A percentile compares a stretch with the other conserved stretches of the same genome.
Conservation (phyloP, 1,140 invertebrate species). For the Polyergus mexicanus region DNA sequence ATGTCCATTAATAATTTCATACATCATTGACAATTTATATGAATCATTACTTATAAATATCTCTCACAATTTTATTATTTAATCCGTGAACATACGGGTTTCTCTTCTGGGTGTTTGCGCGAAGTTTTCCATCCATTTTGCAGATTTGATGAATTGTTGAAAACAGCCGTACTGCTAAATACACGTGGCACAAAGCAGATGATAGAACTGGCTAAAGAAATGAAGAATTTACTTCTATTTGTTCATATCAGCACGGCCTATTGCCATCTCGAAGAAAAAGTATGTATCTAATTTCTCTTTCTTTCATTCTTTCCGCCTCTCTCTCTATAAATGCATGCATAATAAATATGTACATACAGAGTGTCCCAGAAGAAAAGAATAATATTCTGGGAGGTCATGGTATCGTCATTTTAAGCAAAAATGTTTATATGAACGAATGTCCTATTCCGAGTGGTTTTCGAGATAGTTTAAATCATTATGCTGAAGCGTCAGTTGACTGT, state of each 20-base stretch:
- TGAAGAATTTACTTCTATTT: conserved; percentile 90
- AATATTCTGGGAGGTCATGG: too few species aligned
- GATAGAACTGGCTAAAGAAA: conserved; percentile 91
- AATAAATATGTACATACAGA: too few species aligned
- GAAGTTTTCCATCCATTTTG: neutral
- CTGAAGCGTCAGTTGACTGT: too few species aligned
- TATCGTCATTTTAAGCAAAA: too few species aligned
- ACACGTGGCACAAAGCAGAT: conserved; percentile 92
- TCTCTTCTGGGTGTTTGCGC: neutral
- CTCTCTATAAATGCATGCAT: too few species aligned
- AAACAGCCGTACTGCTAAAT: conserved; percentile 91
- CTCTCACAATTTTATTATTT: neutral
- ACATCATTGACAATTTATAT: neutral
- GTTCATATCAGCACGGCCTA: conserved; percentile 90
- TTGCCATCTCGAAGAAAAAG: conserved; percentile 88
- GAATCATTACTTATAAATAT: neutral
- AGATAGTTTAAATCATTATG: too few species aligned
- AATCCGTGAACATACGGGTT: neutral
- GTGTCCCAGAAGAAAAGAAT: too few species aligned
- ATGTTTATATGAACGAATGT: too few species aligned
- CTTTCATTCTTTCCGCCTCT: too few species aligned
- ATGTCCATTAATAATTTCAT: neutral
- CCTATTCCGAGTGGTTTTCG: too few species aligned
- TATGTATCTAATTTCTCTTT: conserved; percentile 51
- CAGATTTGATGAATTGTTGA: conserved; percentile 92